Evolutionary conservation across 2,888 invertebrate genomes (phyloP).

Genomic region (Scaptomyza flava): DNA sequence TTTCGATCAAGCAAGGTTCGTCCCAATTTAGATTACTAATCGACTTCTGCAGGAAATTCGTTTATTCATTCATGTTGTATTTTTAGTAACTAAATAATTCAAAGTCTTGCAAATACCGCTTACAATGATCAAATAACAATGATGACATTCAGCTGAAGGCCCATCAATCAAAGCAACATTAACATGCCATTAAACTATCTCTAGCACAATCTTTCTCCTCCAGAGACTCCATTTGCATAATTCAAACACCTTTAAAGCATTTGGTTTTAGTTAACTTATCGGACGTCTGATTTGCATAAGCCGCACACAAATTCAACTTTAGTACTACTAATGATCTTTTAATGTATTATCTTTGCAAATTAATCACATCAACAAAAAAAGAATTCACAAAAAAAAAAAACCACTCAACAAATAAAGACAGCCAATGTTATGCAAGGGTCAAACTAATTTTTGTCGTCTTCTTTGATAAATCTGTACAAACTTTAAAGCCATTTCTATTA

Average conservation of each 20-base stretch:
- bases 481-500: slow-evolving; percentile 16
- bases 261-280: slow-evolving; percentile 3
- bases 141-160: neutral
- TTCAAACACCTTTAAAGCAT: slow-evolving; percentile 2
- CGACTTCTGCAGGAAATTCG: no score
- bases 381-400: neutral
- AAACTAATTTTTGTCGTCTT: slow-evolving; percentile 8
- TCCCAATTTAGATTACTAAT: no score
- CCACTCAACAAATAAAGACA: slow-evolving; percentile 11
- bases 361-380: slow-evolving; percentile 53
- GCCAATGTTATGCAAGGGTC: slow-evolving; percentile 44
- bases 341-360: slow-evolving; percentile 55
- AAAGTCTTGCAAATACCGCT: neutral
- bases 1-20: no score
- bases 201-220: neutral
- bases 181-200: neutral
- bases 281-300: slow-evolving; percentile 34
- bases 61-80: no score
- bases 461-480: slow-evolving; percentile 46
- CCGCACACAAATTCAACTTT: slow-evolving; percentile 13
- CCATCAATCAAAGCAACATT: slow-evolving; percentile 1
- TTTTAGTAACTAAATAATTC: no score
- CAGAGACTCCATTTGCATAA: slow-evolving; percentile 4
- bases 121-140: neutral
- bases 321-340: slow-evolving; percentile 43